Evolutionary conservation across 2,888 invertebrate genomes (phyloP), one percentile per base, ranked within the genome.

Genomic region (Hoplodrina ambigua): DNA sequence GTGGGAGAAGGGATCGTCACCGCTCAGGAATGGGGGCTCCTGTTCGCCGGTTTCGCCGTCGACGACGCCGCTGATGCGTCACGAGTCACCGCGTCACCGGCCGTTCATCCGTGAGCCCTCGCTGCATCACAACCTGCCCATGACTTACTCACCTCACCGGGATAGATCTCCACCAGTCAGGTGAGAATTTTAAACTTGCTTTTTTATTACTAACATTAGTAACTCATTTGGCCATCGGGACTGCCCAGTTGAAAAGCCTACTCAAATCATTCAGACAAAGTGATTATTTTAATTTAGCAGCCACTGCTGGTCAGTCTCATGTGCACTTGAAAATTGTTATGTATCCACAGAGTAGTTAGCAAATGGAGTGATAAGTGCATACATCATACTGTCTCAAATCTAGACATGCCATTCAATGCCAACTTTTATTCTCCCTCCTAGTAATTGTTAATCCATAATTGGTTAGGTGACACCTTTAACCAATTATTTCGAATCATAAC

Each of bases 11-110:
- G 93, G 93, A 0, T 96, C 96, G 0, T 96, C 96, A 30, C 96
- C 96, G 0, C 90, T 96, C 6, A 89, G 96, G 75, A 96, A 97
- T 83, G 96, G 96, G 30, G 72, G 72, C 7, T 96, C 96, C 0
- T 95, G 95, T 55, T 97, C 97, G 5, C 96, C 97, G 0, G 96
- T 96, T 56, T 97, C 97, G 5, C 96, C 97, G 0, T 94, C 96
- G 0, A 97, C 96, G 1, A 97, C 97, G 0, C 96, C 96, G 25
- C 89, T 95, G 49, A 87, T 88, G 78, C 86, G 92, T 62, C 91
- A 82, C 81, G 90, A 83, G 78, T 82, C 65, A 69, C 91, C 75
- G 81, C 88, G 61, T 6, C 96, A 80, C 91, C 95, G 70, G 50
- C 78, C 87, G 33, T 78, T 87, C 69, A 87, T 83, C 60, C 82